Base-by-base conservation (phyloP, 2,888 invertebrate species). In the Rhingia campestris region DNA sequence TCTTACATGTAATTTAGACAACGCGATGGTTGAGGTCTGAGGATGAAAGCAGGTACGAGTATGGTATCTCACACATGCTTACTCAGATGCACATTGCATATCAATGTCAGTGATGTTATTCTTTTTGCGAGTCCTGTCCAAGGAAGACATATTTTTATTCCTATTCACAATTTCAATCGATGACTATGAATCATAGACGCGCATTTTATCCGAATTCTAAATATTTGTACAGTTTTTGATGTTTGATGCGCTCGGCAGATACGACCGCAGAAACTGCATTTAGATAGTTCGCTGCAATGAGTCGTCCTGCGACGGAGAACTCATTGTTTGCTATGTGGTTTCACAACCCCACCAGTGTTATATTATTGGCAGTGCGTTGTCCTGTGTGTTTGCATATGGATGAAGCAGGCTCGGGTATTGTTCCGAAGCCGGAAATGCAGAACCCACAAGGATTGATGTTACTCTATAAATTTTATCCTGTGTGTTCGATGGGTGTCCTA, bases 401-500 rank as follows among this genome's bases (percentile, higher is more conserved):
- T 54, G 64, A 59, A 63, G 35, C 63, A 53, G 43, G 39, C 30
- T 32, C 37, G 56, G 39, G 72, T 66, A 84, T 84, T 80, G 80
- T 84, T 66, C 64, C 59, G 41, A 85, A 51, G 59, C 85, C 85
- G 85, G 85, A 85, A 85, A 81, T 80, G 75, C 75, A 75, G 70
- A 84, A 84, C 85, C 72, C 81, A 80, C 73, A 76, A 81, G 81
- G 80, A 85, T 85, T 85, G 85, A 85, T 85, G 85, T 81, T 75
- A 72, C 64, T 81, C 81, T 67, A 85, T 85, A 81, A 85, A 85
- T 85, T 85, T 72, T 75, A 61, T 85, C 56, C 75, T 80, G 70
- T 75, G 51, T 70, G 69, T 84, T 79, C 82, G 69, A 74, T 79
- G 58, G 82, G 70, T 84, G 84, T 80, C 84, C 74, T 74, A 80